Percentiles rank a stretch among this genome's conserved stretches.
Conservation (phyloP, 2,888 invertebrate genomes). For the Polia nebulosa region DNA sequence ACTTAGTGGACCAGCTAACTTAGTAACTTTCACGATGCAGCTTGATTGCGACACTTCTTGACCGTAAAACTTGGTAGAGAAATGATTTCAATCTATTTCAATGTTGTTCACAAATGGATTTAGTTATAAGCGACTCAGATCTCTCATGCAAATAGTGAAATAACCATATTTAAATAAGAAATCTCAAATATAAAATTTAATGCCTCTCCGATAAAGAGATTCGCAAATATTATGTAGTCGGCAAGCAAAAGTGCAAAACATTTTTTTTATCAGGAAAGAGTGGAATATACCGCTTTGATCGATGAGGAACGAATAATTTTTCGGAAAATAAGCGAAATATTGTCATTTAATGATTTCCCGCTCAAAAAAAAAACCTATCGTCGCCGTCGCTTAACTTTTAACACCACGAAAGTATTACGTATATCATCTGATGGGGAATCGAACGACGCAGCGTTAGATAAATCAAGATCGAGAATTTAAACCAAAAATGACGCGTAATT, state of each 20-base stretch:
- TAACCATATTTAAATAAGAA: conserved; percentile 18
- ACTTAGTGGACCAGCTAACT: conserved; percentile 7
- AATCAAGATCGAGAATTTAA: too few species aligned
- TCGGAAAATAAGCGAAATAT: neutral
- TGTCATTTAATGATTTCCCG: too few species aligned
- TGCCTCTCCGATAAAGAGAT: conserved; percentile 8
- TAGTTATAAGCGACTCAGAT: neutral
- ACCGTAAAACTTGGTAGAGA: conserved; percentile 32
- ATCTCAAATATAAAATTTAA: conserved; percentile 15
- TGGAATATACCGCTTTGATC: neutral
- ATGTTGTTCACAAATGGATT: conserved; percentile 17
- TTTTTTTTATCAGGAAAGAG: neutral
- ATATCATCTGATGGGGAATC: too few species aligned
- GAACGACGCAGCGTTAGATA: too few species aligned
- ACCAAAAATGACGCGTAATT: too few species aligned
- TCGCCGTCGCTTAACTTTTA: too few species aligned
- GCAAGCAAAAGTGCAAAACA: conserved; percentile 1
- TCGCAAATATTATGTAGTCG: conserved; percentile 24
- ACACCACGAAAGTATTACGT: too few species aligned
- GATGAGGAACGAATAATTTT: neutral
- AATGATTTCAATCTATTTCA: conserved; percentile 13
- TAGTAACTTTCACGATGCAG: conserved; percentile 55
- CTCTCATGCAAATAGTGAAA: conserved; percentile 1
- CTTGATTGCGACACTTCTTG: conserved; percentile 26
- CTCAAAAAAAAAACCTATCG: too few species aligned